Evolutionary conservation across 2,888 invertebrate genomes (phyloP), one percentile per base, ranked within the genome.

Genomic region (Ypsolopha sequella): DNA sequence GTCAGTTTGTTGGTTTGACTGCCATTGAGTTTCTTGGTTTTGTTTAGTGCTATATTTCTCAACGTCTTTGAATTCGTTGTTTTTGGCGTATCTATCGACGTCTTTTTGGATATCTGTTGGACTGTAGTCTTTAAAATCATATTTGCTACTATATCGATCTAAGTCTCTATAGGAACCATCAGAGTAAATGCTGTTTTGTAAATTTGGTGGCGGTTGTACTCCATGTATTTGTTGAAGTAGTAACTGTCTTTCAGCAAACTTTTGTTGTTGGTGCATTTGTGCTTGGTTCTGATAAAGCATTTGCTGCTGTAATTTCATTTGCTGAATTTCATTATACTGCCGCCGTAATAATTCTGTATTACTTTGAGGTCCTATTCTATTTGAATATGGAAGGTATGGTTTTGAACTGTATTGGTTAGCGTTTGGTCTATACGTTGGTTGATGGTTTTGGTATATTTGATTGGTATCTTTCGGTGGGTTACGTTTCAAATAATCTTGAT

Each of bases 241-340:
- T 11, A 89, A 73, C 70, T 90, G 90, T 0, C 90, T 73, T 65
- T 90, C 84, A 45, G 90, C 90, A 67, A 90, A 90, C 50, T 90
- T 90, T 54, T 90, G 88, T 58, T 90, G 90, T 64, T 90, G 90
- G 57, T 89, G 88, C 75, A 89, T 88, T 59, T 88, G 84, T 33
- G 90, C 90, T 63, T 90, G 90, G 59, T 87, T 90, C 58, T 90
- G 90, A 56, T 90, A 90, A 58, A 88, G 89, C 63, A 90, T 70
- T 65, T 90, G 90, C 41, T 89, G 89, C 59, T 90, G 89, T 58
- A 90, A 67, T 68, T 90, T 90, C 78, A 90, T 89, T 67, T 90
- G 89, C 62, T 90, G 90, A 58, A 90, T 76, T 68, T 90, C 90
- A 60, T 89, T 90, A 57, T 90, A 90, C 62, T 90, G 90, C 57